Evolutionary conservation across 2,888 invertebrate species (phyloP), one percentile per base, ranked within the genome.

Genomic region (Caenorhabditis parvicauda): DNA sequence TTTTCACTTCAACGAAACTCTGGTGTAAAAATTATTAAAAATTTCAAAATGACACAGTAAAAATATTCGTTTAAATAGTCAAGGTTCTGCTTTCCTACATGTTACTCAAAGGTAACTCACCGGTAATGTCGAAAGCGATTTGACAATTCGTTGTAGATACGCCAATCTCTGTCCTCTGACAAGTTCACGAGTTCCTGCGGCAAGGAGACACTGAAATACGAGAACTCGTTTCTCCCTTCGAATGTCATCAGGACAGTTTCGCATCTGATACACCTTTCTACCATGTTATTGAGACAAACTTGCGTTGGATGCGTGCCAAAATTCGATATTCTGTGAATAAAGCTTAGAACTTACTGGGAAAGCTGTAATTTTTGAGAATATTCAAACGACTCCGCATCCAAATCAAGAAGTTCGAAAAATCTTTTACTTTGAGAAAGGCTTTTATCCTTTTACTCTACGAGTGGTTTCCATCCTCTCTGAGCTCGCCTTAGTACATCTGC

Each of bases 131-230:
- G 64, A 56, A 3, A 78, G 56, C 41, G 72, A 76, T 24, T 73
- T 56, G 7, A 78, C 78, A 24, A 78, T 72, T 37, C 76, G 53
- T 56, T 77, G 76, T 32, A 78, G 60, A 47, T 77, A 76, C 4
- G 72, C 74, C 24, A 75, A 49, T 4, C 79, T 59, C 41, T 69
- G 58, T 3, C 72, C 59, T 14, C 73, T 53, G 3, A 64, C 66
- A 46, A 78, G 59, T 45, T 79, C 79, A 2, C 79, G 64, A 12
- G 71, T 75, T 43, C 79, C 75, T 9, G 79, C 76, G 7, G 79
- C 77, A 75, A 79, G 74, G 39, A 79, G 52, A 52, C 73, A 72
- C 50, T 69, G 49, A 7, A 78, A 45, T 35, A 17, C 39, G 21
- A 7, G 39, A n/a, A n/a, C n/a, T 35, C 35, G 35, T 1, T 12